Base-by-base conservation (phyloP, 2,888 invertebrate genomes). In the Andrena hattorfiana region DNA sequence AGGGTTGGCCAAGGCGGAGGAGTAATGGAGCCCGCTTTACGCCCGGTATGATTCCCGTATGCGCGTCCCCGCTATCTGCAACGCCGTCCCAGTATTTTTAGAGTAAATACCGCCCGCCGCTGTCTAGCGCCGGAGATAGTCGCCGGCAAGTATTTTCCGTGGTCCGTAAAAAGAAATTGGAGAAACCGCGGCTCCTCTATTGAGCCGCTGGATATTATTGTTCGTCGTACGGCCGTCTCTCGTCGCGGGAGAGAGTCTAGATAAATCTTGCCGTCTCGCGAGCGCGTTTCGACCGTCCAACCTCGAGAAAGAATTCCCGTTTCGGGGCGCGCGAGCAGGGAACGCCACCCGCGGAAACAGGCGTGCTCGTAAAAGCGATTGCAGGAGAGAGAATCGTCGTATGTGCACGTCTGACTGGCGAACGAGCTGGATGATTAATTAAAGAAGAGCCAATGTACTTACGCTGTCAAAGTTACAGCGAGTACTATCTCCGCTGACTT, bases 161-260 rank as follows among this genome's bases (percentile, higher is more conserved):
- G 32, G 89, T 77, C 83, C 77, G 89, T 87, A 90, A 90, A 90
- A 91, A 92, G 91, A 91, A 92, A 92, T 93, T 91, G 92, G 90
- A 90, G 77, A 86, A 89, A 87, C 84, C 84, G 88, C 85, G 85
- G 79, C 49, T 86, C 85, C 81, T 56, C 85, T 67, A 73, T 76
- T 64, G 77, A 79, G 70, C 69, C 76, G 59, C 63, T 48, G 81
- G 82, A 78, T 82, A 73, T 83, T 85, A 84, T 85, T 84, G 76
- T 80, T 77, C 78, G 70, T 59, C 79, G 72, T 62, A 62, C 67
- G 82, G 77, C 67, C 63, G 83, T 82, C 81, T 81, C 69, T 70
- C 81, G 73, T 74, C 28, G 35, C 35, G 87, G 88, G 89, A 88
- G 89, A 88, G 90, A 84, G 88, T 87, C 70, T 82, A 91, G 91